Percentiles rank a stretch among this genome's conserved stretches.
Conservation (phyloP, 2,797 vertebrate species). For the Rhodeus uyekii region DNA sequence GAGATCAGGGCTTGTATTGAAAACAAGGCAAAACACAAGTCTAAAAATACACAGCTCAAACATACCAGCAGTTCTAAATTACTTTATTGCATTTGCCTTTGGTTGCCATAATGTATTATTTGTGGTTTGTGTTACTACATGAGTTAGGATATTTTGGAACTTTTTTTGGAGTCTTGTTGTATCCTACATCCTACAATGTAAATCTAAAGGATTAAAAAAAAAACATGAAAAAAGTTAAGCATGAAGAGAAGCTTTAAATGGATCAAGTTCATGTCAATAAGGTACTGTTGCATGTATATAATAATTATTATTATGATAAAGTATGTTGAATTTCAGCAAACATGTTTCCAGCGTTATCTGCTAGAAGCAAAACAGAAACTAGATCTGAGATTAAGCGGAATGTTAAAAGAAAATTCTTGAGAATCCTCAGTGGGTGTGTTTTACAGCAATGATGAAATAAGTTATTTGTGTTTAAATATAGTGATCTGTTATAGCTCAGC, state of each 20-base stretch:
- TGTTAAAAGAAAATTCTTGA: background rate
- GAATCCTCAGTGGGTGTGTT: background rate
- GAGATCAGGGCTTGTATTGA: background rate
- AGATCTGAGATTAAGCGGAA: background rate
- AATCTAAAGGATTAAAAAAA: background rate
- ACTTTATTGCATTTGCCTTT: background rate
- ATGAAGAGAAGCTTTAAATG: background rate
- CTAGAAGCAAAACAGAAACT: background rate
- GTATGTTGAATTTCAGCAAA: background rate
- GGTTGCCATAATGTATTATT: background rate
- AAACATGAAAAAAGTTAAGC: background rate
- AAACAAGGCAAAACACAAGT: background rate
- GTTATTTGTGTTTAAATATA: background rate
- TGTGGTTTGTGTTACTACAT: background rate
- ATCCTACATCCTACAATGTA: background rate
- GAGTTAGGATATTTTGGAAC: background rate
- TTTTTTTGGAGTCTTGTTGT: background rate
- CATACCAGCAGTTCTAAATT: background rate
- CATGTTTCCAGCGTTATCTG: background rate
- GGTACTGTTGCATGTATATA: background rate
- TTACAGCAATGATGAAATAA: background rate
- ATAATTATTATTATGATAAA: background rate
- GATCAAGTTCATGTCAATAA: background rate
- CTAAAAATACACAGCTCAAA: background rate
- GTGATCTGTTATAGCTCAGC: background rate